These are phyloP conservation scores for Stegophylla sp. DNA, from an alignment of 2,888 invertebrate species.

Conservation along the genomic window DNA sequence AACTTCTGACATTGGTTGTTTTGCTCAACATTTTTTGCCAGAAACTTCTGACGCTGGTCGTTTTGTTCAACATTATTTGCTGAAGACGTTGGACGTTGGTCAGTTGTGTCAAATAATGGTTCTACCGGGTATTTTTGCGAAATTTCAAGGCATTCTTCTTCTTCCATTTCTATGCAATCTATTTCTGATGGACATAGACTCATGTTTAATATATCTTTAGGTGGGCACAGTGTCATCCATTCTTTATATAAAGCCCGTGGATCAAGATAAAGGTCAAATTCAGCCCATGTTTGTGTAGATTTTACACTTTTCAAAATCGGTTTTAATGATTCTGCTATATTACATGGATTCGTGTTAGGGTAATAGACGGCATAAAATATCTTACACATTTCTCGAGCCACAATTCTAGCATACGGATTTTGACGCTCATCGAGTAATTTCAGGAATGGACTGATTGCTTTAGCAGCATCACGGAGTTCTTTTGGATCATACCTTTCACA, in stretches of 20 bases:
- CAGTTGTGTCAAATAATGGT: too few relatives aligned
- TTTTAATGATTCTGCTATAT: background rate
- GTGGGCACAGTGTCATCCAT: constrained; percentile 17
- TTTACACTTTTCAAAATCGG: background rate
- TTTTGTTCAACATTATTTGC: too few relatives aligned
- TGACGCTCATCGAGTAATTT: constrained; percentile 15
- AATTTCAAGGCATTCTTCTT: too few relatives aligned
- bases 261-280: constrained; percentile 24
- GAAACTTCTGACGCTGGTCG: too few relatives aligned
- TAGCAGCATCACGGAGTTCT: constrained; percentile 28
- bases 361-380: constrained; percentile 19
- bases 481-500: constrained; percentile 29
- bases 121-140: too few relatives aligned
- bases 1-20: too few relatives aligned
- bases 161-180: too few relatives aligned
- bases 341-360: background rate
- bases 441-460: constrained; percentile 13
- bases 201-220: background rate
- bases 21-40: too few relatives aligned
- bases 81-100: too few relatives aligned
- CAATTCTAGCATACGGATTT: constrained; percentile 44
- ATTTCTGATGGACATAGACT: background rate
- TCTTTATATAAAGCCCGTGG: background rate
- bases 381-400: constrained; percentile 35
- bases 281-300: constrained; percentile 25